Conservation (phyloP, 2,797 vertebrate genomes). For the Paramormyrops hopkinsi region DNA sequence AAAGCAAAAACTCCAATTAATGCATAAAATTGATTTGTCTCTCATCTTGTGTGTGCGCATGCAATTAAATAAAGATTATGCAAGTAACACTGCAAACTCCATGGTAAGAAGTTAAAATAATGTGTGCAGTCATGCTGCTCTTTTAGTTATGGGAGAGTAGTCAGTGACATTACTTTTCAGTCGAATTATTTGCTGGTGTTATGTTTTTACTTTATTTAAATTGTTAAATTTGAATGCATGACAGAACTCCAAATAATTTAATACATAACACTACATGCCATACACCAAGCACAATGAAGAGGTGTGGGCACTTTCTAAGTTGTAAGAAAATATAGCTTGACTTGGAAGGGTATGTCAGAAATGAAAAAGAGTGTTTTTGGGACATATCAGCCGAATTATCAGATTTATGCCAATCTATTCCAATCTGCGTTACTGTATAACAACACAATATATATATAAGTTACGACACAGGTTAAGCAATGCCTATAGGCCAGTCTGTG, state of each 20-base stretch:
- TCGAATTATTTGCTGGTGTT: background rate
- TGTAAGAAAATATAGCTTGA: background rate
- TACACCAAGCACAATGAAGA: background rate
- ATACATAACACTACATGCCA: background rate
- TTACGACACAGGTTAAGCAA: background rate
- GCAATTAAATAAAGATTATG: background rate
- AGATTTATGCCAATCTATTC: background rate
- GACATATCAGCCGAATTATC: background rate
- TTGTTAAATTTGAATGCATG: background rate
- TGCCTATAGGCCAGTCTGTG: background rate
- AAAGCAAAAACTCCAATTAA: background rate
- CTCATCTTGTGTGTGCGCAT: background rate
- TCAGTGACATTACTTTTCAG: background rate
- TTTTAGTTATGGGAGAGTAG: background rate
- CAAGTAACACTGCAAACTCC: background rate
- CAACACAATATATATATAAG: background rate
- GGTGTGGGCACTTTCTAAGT: background rate
- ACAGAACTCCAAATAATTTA: background rate
- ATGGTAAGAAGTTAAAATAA: background rate
- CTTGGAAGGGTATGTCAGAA: background rate
- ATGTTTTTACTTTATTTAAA: background rate
- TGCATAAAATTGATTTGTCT: background rate
- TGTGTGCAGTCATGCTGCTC: background rate
- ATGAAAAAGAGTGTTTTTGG: background rate
- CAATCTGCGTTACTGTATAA: background rate